Base-by-base conservation (phyloP, 2,888 invertebrate genomes). In the Apomyelois bistriatella region DNA sequence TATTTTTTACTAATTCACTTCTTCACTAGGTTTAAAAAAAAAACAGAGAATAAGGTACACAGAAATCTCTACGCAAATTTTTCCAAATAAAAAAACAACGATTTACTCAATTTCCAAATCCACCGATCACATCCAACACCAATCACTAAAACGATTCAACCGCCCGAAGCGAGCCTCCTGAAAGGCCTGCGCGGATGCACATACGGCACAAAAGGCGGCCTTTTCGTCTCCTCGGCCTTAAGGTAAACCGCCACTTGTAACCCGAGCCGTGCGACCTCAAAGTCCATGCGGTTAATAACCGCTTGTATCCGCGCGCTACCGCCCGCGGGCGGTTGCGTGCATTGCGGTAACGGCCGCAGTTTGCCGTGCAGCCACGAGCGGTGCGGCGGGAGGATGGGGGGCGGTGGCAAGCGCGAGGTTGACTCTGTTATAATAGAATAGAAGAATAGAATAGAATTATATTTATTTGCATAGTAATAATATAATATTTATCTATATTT, bases 341-440 rank as follows among this genome's bases (percentile, higher is more conserved):
- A 3, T 13, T 28, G 38, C 15, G 38, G 28, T 10, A 40, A 28
- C 38, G 49, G 49, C 42, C 16, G 41, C 40, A 16, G 41, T 2
- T 3, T 22, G 5, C 22, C 37, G 7, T 40, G 37, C 57, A 54
- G 60, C 58, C 22, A 58, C 56, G 12, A 59, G 54, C 32, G 16
- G 13, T 28, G 56, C 48, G 51, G 51, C 16, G 53, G 52, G 41
- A 53, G 48, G 15, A 32, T 28, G 52, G 56, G 54, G 13, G 49
- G 57, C 52, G 56, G 52, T 54, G 56, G 55, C 59, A 36, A 13
- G 7, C 38, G 32, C 4, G 32, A 32, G 32, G 5, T 8, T 8
- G 22, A 22, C 22, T 22, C 22, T 22, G 22, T 22, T 22, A 5
- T n/a, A 22, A 22, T 22, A n/a, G 22, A 22, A 22, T 22, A 3